Conservation (phyloP, 1,140 invertebrate genomes). For the Brachionus rubens region DNA sequence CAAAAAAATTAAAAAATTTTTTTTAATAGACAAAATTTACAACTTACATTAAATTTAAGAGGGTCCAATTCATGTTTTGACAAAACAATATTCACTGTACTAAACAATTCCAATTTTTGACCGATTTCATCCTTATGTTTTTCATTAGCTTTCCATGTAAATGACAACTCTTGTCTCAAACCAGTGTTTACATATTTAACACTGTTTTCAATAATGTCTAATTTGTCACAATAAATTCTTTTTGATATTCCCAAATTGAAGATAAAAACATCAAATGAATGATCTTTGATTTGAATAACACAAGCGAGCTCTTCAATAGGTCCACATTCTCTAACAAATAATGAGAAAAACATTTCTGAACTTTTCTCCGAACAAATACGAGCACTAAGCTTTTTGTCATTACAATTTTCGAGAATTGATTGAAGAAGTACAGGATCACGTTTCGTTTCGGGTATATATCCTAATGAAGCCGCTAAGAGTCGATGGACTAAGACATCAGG, state of each 20-base stretch:
- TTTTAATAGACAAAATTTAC: not conserved
- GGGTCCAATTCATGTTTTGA: not conserved
- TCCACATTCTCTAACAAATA: conserved; percentile 68
- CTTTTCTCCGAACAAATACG: conserved; percentile 78
- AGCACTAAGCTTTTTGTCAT: conserved; percentile 76
- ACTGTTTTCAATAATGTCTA: conserved; percentile 36
- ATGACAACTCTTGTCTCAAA: conserved; percentile 12
- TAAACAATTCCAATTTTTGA: conserved; percentile 15
- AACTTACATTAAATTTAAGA: conserved; percentile 32
- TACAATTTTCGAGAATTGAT: conserved; percentile 71
- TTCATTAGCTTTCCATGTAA: conserved; percentile 38
- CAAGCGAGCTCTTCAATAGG: conserved; percentile 71
- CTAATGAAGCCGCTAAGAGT: conserved; percentile 62
- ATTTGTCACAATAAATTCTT: conserved; percentile 65
- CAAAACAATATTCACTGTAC: conserved; percentile 5
- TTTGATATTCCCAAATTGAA: conserved; percentile 72
- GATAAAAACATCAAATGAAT: conserved; percentile 75
- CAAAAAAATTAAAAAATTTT: not conserved
- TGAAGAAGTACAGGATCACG: conserved; percentile 50
- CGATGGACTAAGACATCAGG: conserved; percentile 87
- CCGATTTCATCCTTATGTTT: conserved; percentile 11
- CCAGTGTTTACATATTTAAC: not conserved
- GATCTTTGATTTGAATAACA: conserved; percentile 74
- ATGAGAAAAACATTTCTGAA: conserved; percentile 72
- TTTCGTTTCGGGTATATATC: conserved; percentile 52